Base-by-base conservation (phyloP, 2,113 vertebrate genomes). In the Vicugna pacos region DNA sequence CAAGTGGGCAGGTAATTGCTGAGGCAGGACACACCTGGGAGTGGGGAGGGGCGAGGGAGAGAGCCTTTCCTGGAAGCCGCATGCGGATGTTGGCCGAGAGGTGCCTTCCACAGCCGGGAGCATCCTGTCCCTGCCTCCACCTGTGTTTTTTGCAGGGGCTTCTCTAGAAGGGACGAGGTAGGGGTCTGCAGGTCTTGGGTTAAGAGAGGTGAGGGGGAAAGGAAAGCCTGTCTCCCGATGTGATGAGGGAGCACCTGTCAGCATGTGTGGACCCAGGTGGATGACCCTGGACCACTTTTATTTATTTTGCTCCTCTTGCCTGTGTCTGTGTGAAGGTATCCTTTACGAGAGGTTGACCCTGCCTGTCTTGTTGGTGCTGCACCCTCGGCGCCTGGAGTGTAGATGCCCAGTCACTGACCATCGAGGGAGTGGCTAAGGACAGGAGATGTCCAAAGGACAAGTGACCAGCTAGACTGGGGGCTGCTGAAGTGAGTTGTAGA, bases 331-430 rank as follows among this genome's bases (percentile, higher is more conserved):
- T n/a, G 32, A 56, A n/a, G 62, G 32, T 15, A 5, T 82, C 28
- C 20, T 30, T 92, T 6, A 2, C 0, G 28, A n/a, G 87, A 60
- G 10, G 58, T 48, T 3, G 48, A 8, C 10, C 46, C 64, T 22
- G 0, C 70, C 30, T 65, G 9, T 42, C 24, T 82, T 4, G 4
- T 48, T 17, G 15, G 3, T 15, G 2, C n/a, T 46, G 4, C n/a
- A 0, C 32, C 54, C 60, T 42, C 54, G 30, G 19, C 0, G 0
- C 17, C 54, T 38, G 8, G 35, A 32, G 3, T 1, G 48, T 19
- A 20, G 84, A 58, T 77, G 30, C 42, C 77, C 54, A 16, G 0
- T 14, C 52, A 42, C 4, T 35, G 30, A 35, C 15, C 32, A 5
- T 22, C 15, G 20, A n/a, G 5, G 28, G 32, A 69, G 1, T 10